Percentiles rank a stretch among this genome's conserved stretches.
Evolutionary conservation across 2,888 invertebrate species (phyloP).

Genomic region (Acleris sparsana): DNA sequence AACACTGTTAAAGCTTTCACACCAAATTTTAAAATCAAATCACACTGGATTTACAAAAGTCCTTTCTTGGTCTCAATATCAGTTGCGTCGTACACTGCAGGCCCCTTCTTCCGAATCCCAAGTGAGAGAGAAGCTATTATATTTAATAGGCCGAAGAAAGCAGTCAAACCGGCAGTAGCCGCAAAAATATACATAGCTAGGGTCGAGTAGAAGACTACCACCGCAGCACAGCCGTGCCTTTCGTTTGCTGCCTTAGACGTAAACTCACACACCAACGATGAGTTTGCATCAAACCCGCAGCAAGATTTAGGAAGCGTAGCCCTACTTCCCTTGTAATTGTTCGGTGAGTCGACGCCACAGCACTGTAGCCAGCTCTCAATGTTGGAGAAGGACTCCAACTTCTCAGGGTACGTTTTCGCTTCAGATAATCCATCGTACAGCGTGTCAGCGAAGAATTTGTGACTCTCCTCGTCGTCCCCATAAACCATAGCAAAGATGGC

Average conservation of each 20-base stretch:
- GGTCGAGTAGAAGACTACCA: slow-evolving; percentile 16
- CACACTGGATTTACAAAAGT: slow-evolving; percentile 21
- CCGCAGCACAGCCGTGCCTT: slow-evolving; percentile 18
- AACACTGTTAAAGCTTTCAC: slow-evolving; percentile 16
- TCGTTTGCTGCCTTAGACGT: slow-evolving; percentile 25
- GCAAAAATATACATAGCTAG: slow-evolving; percentile 12
- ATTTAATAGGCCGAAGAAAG: slow-evolving; percentile 23
- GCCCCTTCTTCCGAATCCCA: slow-evolving; percentile 16
- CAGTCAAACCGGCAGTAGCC: slow-evolving; percentile 8
- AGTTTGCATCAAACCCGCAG: slow-evolving; percentile 14
- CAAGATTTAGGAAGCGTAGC: slow-evolving; percentile 16
- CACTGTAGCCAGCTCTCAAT: slow-evolving; percentile 28
- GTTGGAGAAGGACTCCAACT: slow-evolving; percentile 7
- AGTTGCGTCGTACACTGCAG: slow-evolving; percentile 24
- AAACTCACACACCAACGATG: slow-evolving; percentile 10
- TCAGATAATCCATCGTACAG: slow-evolving; percentile 25
- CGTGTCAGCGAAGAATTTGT: slow-evolving; percentile 22
- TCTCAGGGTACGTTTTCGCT: slow-evolving; percentile 6
- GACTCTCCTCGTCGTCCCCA: slow-evolving; percentile 4
- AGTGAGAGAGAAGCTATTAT: slow-evolving; percentile 22
- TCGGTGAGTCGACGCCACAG: slow-evolving; percentile 22
- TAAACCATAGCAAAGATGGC: slow-evolving; percentile 14
- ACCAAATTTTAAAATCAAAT: slow-evolving; percentile 7
- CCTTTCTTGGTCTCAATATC: slow-evolving; percentile 34
- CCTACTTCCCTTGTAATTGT: slow-evolving; percentile 11